These are phyloP conservation scores for Melieria omissa DNA, from an alignment of 2,888 invertebrate genomes.

Conservation along the genomic window DNA sequence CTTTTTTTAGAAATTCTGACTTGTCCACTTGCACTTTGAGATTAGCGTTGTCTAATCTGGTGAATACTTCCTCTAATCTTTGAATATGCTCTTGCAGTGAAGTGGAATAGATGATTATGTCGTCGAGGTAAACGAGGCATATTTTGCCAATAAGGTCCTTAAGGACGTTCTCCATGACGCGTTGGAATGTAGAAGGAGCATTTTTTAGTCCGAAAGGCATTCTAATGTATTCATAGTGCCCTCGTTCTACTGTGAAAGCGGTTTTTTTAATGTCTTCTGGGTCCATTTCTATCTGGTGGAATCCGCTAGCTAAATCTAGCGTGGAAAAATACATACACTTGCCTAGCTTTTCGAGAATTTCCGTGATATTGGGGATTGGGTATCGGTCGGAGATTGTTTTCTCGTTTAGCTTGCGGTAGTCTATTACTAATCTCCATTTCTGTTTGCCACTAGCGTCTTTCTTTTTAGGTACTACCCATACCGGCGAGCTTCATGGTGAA, in stretches of 20 bases:
- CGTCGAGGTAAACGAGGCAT: too few relatives aligned
- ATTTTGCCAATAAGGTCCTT: too few relatives aligned
- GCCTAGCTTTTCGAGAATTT: background rate
- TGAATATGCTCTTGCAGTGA: background rate
- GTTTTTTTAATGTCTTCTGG: background rate
- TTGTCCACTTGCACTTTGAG: slow-evolving; percentile 6
- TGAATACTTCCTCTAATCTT: background rate
- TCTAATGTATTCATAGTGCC: slow-evolving; percentile 13
- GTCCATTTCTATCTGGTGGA: slow-evolving; percentile 11
- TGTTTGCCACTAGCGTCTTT: background rate
- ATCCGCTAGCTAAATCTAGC: background rate
- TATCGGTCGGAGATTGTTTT: background rate
- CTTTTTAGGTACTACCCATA: too few relatives aligned
- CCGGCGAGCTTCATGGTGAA: too few relatives aligned
- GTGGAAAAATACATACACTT: background rate
- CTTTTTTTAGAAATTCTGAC: slow-evolving; percentile 14
- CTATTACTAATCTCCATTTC: background rate
- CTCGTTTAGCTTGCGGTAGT: background rate
- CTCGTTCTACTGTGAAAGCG: background rate
- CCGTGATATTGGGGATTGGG: too few relatives aligned
- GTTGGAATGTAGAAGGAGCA: too few relatives aligned
- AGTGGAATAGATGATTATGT: too few relatives aligned
- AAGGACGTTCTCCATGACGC: too few relatives aligned
- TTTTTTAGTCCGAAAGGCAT: slow-evolving; percentile 3
- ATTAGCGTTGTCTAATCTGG: background rate